phyloP scores from a whole-genome alignment of 2,113 vertebrate species.

The Nothobranchius furzeri region DNA sequence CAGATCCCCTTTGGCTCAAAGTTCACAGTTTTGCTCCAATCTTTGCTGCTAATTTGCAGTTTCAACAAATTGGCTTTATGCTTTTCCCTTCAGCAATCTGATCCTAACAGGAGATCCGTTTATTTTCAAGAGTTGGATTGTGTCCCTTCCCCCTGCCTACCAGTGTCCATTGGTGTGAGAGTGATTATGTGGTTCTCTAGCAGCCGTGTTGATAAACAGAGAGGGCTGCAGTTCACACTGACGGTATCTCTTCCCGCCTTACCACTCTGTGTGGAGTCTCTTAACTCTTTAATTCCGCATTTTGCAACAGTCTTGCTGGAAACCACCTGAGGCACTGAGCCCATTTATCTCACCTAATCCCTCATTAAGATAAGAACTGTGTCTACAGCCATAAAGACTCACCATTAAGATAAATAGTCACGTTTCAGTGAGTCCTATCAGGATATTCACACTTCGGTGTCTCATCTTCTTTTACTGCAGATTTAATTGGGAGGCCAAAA shows the following conservation, averaged over 20 bases:
- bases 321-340: not conserved
- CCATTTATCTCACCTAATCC: conserved; percentile 54
- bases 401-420: conserved; percentile 50
- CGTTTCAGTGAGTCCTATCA: conserved; percentile 30
- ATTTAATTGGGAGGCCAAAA: conserved; percentile 1
- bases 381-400: conserved; percentile 38
- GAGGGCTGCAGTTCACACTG: conserved; percentile 34
- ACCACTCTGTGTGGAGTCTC: not conserved
- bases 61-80: conserved; percentile 70
- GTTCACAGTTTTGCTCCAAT: conserved; percentile 61
- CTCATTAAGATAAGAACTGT: conserved; percentile 68
- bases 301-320: conserved; percentile 32
- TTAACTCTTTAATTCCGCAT: conserved; percentile 26
- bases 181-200: conserved; percentile 42
- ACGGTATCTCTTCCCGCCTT: conserved; percentile 29
- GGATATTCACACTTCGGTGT: conserved; percentile 36
- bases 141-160: conserved; percentile 21
- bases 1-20: conserved; percentile 58
- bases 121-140: conserved; percentile 74
- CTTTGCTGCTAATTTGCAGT: conserved; percentile 43
- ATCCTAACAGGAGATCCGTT: conserved; percentile 76
- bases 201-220: conserved; percentile 34
- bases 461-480: conserved; percentile 8
- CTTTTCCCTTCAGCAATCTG: conserved; percentile 65
- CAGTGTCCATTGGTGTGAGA: conserved; percentile 57